Base-by-base conservation (phyloP, 2,888 invertebrate species). In the Rhabditophanes sp. region DNA sequence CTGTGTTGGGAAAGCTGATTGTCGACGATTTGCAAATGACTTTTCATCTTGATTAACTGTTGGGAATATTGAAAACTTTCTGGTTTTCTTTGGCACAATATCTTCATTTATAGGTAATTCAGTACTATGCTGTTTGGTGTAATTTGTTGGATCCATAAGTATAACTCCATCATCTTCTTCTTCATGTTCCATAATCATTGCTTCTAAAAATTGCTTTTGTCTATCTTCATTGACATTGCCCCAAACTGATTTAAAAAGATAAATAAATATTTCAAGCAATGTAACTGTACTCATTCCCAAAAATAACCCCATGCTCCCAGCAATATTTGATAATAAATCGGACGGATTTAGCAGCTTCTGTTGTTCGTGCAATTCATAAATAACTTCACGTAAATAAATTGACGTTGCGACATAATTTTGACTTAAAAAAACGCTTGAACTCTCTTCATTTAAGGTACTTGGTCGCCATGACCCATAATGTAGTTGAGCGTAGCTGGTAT, bases 241-340 rank as follows among this genome's bases (percentile, higher is more conserved):
- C 42, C 46, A 50, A 19, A 51, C 41, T 1, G 49, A 43, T 35
- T 53, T 53, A 35, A 53, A 46, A 5, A 51, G 30, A 21, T 46
- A 54, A 26, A 54, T 53, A 31, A 54, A 54, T 12, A 54, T 52
- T 38, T 54, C 54, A 2, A 50, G 30, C 1, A 54, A 35, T 1
- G 54, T 54, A 1, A 53, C 52, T 12, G 47, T 48, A 25, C 47
- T 47, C 54, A 54, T 54, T 25, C 54, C 54, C 15, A 54, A 26
- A 29, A 54, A 54, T 14, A 54, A 27, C 4, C 54, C 54, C 54
- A 54, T 54, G 24, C 41, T 42, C 7, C 54, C 54, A 5, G 50
- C 54, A 21, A 54, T 54, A 24, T 53, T 52, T n/a, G 48, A 36
- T 41, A 19, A 18, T 16, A 33, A 14, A 7, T 3, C 3, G 15